Evolutionary conservation across 2,113 vertebrate species (phyloP).

Genomic region (Bothrops jararaca): DNA sequence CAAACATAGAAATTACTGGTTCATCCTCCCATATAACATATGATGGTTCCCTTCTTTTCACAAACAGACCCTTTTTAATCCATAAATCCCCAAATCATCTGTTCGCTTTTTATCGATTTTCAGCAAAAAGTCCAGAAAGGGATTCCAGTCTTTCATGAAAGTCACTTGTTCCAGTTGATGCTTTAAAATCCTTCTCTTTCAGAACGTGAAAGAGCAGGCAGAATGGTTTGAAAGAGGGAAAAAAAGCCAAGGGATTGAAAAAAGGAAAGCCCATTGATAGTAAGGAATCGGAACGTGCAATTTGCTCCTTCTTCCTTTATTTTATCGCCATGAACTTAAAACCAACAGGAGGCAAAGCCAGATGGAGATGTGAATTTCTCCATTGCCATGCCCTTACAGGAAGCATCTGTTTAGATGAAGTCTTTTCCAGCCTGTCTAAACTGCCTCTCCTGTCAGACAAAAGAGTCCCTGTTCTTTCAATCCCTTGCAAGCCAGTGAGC

Average conservation of each 20-base stretch:
- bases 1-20: background rate
- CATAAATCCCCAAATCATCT: background rate
- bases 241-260: background rate
- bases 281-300: background rate
- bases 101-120: background rate
- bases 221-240: background rate
- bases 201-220: background rate
- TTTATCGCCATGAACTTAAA: background rate
- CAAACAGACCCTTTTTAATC: background rate
- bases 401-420: background rate
- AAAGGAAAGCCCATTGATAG: background rate
- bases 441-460: background rate
- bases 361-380: background rate
- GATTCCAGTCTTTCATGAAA: background rate
- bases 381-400: background rate
- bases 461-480: background rate
- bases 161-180: background rate
- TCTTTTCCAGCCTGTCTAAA: background rate
- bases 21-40: background rate
- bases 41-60: too few species aligned
- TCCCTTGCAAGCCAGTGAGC: background rate
- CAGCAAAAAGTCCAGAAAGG: background rate
- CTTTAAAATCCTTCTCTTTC: background rate
- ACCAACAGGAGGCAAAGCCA: background rate
- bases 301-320: background rate